Base-by-base conservation (phyloP, 1,140 invertebrate genomes). In the Ganaspis sp. region DNA sequence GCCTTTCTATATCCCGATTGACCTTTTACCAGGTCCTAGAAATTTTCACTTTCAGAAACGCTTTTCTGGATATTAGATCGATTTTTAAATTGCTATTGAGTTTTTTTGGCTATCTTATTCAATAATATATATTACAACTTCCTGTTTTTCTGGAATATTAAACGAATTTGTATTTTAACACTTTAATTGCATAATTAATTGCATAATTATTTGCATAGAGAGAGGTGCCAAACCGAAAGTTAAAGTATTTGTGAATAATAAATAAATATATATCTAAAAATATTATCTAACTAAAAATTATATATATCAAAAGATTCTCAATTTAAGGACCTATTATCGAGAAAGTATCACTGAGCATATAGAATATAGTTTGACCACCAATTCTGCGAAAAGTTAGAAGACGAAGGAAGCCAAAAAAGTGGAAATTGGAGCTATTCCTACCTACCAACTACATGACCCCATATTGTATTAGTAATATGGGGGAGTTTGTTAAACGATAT, bases 401-500 rank as follows among this genome's bases (percentile, higher is more conserved):
- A 17, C 45, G 17, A 49, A 49, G n/a, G 45, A 49, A 49, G 45
- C 45, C 45, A n/a, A 49, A 49, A 49, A 17, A 49, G 17, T 49
- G 45, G 45, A 49, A 49, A 49, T 17, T 49, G n/a, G 15, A 49
- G 45, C 45, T n/a, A 49, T 49, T 34, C 45, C 15, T 15, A 4
- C 4, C 15, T n/a, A 15, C 9, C 8, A 49, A 15, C 17, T 17
- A 49, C 15, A 49, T n/a, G n/a, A 49, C 45, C 45, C 45, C 17
- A n/a, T 49, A 49, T 17, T 2, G 45, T 49, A 49, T 49, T 49
- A 49, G 45, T 49, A 49, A 49, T n/a, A 49, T 49, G 45, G 45
- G 45, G 45, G 45, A 49, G 45, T 49, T 49, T 49, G 45, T 49
- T 49, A 49, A 49, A 49, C 45, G 45, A 49, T 49, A 49, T 40